phyloP scores from a whole-genome alignment of 2,888 invertebrate genomes.

The Autographa pulchrina region DNA sequence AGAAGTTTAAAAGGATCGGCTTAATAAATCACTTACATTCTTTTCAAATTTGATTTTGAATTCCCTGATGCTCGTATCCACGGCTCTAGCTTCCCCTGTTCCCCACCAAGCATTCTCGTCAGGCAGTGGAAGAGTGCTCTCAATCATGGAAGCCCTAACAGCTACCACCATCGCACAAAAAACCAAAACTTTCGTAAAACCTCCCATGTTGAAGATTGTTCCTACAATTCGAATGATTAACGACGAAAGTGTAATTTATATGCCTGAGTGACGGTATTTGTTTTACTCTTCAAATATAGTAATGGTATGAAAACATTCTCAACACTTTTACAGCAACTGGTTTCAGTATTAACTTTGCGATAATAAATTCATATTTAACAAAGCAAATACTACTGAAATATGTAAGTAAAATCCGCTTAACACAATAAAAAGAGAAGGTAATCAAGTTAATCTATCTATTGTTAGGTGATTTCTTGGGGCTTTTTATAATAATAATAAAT shows the following conservation, averaged over 20 bases:
- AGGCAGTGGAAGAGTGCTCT: slow-evolving; percentile 11
- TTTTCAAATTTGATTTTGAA: slow-evolving; percentile 4
- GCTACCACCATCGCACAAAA: neutral
- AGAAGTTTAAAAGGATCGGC: neutral
- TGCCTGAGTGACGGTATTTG: neutral
- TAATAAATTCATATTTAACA: no score
- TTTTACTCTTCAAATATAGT: neutral
- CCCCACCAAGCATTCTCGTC: slow-evolving; percentile 49
- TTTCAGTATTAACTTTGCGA: no score
- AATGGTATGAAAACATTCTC: no score
- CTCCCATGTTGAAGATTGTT: neutral
- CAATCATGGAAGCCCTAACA: slow-evolving; percentile 16
- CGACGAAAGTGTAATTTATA: neutral
- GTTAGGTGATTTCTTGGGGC: no score
- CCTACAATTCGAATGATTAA: neutral
- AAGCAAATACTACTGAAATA: no score
- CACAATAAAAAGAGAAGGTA: no score
- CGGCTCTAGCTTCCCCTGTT: slow-evolving; percentile 23
- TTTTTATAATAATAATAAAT: no score
- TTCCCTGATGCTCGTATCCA: slow-evolving; percentile 82
- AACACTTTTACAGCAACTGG: no score
- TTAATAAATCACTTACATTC: slow-evolving; percentile 8
- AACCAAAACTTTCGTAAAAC: neutral
- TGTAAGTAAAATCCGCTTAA: no score
- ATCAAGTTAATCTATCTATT: no score